Percentiles rank a stretch among this genome's conserved stretches.
Conservation (phyloP, 2,888 invertebrate species). For the Oligia strigilis region DNA sequence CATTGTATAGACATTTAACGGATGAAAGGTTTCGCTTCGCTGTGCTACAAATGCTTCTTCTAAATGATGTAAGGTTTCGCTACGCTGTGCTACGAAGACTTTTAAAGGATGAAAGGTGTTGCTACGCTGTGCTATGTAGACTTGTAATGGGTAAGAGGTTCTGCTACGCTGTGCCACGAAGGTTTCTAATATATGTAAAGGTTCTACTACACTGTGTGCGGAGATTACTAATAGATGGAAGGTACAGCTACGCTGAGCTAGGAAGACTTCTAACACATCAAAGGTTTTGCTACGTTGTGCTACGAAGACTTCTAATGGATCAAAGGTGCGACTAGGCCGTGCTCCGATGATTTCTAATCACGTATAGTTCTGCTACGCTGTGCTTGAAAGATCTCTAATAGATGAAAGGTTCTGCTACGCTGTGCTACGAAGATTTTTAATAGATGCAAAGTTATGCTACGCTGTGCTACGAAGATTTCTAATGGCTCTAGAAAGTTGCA, state of each 20-base stretch:
- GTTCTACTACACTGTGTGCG: background rate
- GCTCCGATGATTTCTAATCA: background rate
- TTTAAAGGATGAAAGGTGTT: background rate
- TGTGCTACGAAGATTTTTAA: background rate
- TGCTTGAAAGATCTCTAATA: background rate
- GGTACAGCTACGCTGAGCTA: background rate
- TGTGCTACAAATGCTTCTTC: background rate
- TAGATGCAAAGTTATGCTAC: background rate
- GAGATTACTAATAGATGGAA: background rate
- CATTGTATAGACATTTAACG: background rate
- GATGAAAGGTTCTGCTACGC: background rate
- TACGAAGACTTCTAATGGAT: background rate
- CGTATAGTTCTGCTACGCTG: background rate
- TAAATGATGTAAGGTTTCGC: background rate
- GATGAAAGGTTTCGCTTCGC: too few relatives aligned
- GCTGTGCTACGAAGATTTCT: background rate
- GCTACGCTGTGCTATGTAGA: background rate
- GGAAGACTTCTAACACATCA: accelerated
- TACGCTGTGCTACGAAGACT: background rate
- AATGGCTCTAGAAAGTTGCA: background rate
- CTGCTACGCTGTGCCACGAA: background rate
- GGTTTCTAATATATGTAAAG: background rate
- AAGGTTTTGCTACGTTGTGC: too few relatives aligned
- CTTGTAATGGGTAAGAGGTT: background rate
- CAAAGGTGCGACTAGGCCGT: background rate